Evolutionary conservation across 2,113 vertebrate species (phyloP), one percentile per base, ranked within the genome.

Genomic region (Anarhynchus alexandrinus): DNA sequence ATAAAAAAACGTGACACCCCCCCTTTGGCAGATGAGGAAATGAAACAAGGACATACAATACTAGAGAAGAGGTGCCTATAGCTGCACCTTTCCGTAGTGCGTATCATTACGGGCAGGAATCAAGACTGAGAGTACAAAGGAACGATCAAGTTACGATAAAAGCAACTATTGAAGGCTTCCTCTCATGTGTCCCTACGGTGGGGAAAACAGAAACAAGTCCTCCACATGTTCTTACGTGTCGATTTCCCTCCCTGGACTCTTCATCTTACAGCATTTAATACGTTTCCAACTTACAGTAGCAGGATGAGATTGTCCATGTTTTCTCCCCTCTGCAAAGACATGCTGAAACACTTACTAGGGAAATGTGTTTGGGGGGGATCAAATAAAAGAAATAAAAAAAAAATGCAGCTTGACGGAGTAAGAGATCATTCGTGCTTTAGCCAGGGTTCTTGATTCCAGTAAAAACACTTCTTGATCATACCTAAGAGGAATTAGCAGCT

Each of bases 1-100:
- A 26, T 11, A 51, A 55, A 36, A 58, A 67, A 82, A 32, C 0
- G 0, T 11, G 22, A 7, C 5, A 47, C 22, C 10, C 10, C 47
- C 18, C 26, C n/a, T 69, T 12, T 22, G 66, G 36, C 49, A 76
- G 69, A 18, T 8, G 34, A 74, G 40, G 51, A 42, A 82, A 70
- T 8, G 6, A 72, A 71, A 30, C 3, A 38, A 40, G 11, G 32
- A 38, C 38, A 14, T 34, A 34, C 16, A 66, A 57, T 9, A 14
- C 25, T 52, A 38, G 34, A 69, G 36, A 15, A 34, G 22, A 51
- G 34, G 34, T 20, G 11, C 21, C 70, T 61, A 9, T 6, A 32
- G 79, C 15, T 40, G 45, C 32, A 6, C 23, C 25, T 34, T 52
- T 32, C 79, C 34, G 9, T 19, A 32, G 61, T 6, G 22, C 11